phyloP scores from a whole-genome alignment of 1,140 invertebrate genomes.

The Copidosoma floridanum region DNA sequence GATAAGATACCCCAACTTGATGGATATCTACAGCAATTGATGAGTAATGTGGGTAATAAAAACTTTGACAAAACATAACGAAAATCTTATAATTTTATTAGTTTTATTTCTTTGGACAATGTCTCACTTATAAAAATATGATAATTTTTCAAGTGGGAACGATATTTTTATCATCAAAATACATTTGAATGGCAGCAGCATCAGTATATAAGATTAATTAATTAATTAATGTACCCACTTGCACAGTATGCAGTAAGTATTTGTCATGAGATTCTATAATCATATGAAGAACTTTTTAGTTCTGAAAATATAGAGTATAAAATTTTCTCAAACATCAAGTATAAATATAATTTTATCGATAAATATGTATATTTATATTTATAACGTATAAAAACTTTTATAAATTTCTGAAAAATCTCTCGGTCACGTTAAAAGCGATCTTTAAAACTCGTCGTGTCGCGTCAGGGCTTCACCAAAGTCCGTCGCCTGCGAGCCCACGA shows the following conservation, averaged over 20 bases:
- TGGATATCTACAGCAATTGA: background rate
- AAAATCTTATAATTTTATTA: slow-evolving; percentile 3
- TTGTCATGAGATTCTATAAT: background rate
- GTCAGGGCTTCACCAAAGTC: slow-evolving; percentile 96
- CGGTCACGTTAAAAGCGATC: background rate
- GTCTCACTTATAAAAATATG: slow-evolving; percentile 17
- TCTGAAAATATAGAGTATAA: background rate
- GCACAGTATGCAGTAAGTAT: background rate
- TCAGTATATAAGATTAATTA: background rate
- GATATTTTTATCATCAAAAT: slow-evolving; percentile 4
- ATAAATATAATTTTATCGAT: too few relatives aligned
- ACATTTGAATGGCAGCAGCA: slow-evolving; percentile 3
- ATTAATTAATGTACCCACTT: too few relatives aligned
- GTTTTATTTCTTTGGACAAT: background rate
- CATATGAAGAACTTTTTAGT: background rate
- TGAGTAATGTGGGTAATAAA: background rate
- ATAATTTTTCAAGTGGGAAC: slow-evolving; percentile 9
- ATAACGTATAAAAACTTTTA: background rate
- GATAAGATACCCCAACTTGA: slow-evolving; percentile 11
- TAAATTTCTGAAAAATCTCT: slow-evolving; percentile 6
- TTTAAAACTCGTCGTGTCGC: slow-evolving; percentile 93
- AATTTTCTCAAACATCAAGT: slow-evolving; percentile 5
- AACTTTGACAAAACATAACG: background rate
- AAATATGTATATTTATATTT: slow-evolving; percentile 13
- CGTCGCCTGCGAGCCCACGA: slow-evolving; percentile 97